These are phyloP conservation scores for Spilogale gracilis DNA, from an alignment of 2,113 vertebrate species.

Conservation along the genomic window DNA sequence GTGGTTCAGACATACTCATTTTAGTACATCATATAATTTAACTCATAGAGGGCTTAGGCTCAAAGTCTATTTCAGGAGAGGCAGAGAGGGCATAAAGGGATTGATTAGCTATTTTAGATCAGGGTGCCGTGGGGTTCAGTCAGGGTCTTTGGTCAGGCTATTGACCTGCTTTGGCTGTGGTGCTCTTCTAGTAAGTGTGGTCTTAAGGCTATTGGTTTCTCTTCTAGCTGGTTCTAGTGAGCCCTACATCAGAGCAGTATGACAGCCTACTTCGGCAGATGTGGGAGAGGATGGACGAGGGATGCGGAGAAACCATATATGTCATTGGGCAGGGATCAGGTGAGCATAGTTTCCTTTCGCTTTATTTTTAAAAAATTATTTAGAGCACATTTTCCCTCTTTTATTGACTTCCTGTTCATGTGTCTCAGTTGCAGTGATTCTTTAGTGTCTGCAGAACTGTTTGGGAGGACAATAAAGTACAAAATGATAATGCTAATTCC, in stretches of 20 bases:
- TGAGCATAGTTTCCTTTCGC: slow-evolving; percentile 86
- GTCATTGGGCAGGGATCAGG: slow-evolving; percentile 99
- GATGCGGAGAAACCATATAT: slow-evolving; percentile 99
- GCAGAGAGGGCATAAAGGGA: background rate
- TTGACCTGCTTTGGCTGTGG: slow-evolving; percentile 29
- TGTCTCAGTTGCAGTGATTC: slow-evolving; percentile 3
- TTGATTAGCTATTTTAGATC: background rate
- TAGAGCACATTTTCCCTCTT: slow-evolving; percentile 42
- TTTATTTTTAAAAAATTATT: slow-evolving; percentile 67
- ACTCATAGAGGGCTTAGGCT: background rate
- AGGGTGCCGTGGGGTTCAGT: background rate
- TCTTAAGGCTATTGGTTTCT: slow-evolving; percentile 83
- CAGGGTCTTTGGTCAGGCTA: slow-evolving; percentile 28
- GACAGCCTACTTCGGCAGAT: slow-evolving; percentile 97
- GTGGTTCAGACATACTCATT: background rate
- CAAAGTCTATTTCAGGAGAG: background rate
- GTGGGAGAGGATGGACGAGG: slow-evolving; percentile 97
- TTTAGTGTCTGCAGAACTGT: slow-evolving; percentile 24
- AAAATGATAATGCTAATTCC: background rate
- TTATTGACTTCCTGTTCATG: background rate
- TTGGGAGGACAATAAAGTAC: background rate
- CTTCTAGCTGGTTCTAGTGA: slow-evolving; percentile 96
- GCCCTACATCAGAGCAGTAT: slow-evolving; percentile 97
- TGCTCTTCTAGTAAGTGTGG: slow-evolving; percentile 49
- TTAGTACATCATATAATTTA: background rate